These are phyloP conservation scores for Stratiolaelaps scimitus DNA, from an alignment of 1,140 invertebrate genomes.

Conservation along the genomic window DNA sequence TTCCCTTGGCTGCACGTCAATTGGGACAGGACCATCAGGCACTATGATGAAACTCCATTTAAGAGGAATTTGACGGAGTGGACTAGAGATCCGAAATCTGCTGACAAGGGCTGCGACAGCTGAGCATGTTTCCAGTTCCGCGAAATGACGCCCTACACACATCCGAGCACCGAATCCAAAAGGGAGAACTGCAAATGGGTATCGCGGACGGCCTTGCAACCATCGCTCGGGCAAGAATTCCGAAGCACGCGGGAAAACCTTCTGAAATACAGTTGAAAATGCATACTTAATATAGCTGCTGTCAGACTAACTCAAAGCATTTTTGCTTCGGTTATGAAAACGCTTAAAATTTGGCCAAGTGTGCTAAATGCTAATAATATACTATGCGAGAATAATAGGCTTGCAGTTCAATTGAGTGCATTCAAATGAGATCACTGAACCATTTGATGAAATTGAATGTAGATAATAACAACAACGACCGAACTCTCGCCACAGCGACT, in stretches of 20 bases:
- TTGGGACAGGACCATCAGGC: slow-evolving; percentile 2
- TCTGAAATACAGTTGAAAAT: background rate
- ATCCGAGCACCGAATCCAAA: slow-evolving; percentile 64
- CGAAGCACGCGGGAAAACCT: slow-evolving; percentile 53
- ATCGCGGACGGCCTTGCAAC: slow-evolving; percentile 45
- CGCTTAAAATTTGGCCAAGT: too few species aligned
- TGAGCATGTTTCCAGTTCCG: slow-evolving; percentile 60
- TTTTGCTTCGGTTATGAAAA: too few species aligned
- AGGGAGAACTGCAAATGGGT: slow-evolving; percentile 60
- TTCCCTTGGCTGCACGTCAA: background rate
- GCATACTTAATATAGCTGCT: too few species aligned
- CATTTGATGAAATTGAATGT: too few species aligned
- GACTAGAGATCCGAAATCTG: slow-evolving; percentile 14
- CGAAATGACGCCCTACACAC: slow-evolving; percentile 47
- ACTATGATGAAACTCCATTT: slow-evolving; percentile 18
- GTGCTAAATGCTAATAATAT: too few species aligned
- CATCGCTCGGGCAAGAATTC: slow-evolving; percentile 67
- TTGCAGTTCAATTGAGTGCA: too few species aligned
- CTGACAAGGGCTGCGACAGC: slow-evolving; percentile 46
- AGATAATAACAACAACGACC: too few species aligned
- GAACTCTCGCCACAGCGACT: too few species aligned
- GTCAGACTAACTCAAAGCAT: too few species aligned
- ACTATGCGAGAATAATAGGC: too few species aligned
- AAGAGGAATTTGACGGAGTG: background rate
- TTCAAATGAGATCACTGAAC: too few species aligned